These are phyloP conservation scores for Eudyptes chrysolophus DNA, from an alignment of 2,113 vertebrate genomes.

Conservation along the genomic window DNA sequence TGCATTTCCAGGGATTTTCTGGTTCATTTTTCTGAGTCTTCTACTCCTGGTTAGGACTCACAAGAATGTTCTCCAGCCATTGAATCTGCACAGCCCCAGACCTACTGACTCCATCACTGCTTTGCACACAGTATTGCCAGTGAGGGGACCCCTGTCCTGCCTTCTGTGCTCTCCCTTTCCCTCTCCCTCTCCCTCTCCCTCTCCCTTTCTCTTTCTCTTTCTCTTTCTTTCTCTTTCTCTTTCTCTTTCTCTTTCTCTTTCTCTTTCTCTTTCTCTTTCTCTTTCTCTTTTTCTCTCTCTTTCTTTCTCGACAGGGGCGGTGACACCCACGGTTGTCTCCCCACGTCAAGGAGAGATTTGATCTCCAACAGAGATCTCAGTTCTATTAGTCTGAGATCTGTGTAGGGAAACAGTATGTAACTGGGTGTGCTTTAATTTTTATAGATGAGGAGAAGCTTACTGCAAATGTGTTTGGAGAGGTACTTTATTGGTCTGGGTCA, in stretches of 20 bases:
- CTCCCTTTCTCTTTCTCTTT: no score
- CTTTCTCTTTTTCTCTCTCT: no score
- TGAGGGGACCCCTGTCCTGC: not conserved
- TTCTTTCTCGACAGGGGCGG: not conserved
- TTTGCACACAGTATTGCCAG: not conserved
- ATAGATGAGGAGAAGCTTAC: not conserved
- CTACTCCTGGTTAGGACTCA: not conserved
- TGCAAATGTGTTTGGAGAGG: not conserved
- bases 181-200: no score
- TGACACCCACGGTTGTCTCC: not conserved
- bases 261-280: no score
- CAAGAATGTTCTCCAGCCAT: not conserved
- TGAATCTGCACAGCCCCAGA: not conserved
- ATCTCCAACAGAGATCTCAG: not conserved
- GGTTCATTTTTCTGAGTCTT: not conserved
- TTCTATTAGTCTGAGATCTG: not conserved
- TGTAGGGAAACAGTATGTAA: rapidly evolving
- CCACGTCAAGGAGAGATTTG: not conserved
- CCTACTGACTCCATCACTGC: not conserved
- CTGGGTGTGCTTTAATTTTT: not conserved
- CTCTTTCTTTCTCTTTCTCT: no score
- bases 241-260: no score
- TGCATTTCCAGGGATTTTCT: not conserved
- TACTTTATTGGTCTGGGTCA: not conserved
- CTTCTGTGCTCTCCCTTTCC: not conserved